Evolutionary conservation across 2,113 vertebrate species (phyloP).

Genomic region (Archocentrus centrarchus): DNA sequence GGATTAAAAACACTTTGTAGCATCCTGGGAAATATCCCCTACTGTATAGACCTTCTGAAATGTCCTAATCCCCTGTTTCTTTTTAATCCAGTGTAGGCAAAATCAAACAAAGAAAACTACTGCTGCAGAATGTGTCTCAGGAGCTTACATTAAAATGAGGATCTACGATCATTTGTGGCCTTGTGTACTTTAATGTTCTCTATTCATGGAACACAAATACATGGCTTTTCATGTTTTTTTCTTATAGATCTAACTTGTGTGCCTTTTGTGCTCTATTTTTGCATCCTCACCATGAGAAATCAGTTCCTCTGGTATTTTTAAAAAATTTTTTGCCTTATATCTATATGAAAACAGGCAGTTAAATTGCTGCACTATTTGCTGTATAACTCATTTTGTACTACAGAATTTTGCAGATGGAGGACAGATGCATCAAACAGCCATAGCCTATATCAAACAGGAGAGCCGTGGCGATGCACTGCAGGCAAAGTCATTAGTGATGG

Average conservation of each 20-base stretch:
- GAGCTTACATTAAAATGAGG: neutral
- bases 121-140: conserved; percentile 41
- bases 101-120: conserved; percentile 76
- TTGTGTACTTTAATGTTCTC: neutral
- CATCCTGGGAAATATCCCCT: conserved; percentile 64
- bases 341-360: conserved; percentile 40
- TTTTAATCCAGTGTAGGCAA: conserved; percentile 76
- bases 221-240: neutral
- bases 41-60: conserved; percentile 78
- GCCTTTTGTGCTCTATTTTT: neutral
- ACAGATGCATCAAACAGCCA: conserved; percentile 39
- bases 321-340: conserved; percentile 25
- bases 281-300: conserved; percentile 7
- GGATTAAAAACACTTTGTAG: conserved; percentile 69
- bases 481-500: conserved; percentile 66
- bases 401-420: conserved; percentile 58
- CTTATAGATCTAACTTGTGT: neutral
- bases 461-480: conserved; percentile 37
- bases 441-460: conserved; percentile 60
- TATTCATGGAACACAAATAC: neutral
- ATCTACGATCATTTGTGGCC: neutral
- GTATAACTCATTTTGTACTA: conserved; percentile 25
- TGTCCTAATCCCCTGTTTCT: conserved; percentile 74
- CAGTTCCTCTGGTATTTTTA: conserved; percentile 1
- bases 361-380: conserved; percentile 45